Evolutionary conservation across 2,113 vertebrate genomes (phyloP), one percentile per base, ranked within the genome.

Genomic region (Hymenochirus boettgeri): DNA sequence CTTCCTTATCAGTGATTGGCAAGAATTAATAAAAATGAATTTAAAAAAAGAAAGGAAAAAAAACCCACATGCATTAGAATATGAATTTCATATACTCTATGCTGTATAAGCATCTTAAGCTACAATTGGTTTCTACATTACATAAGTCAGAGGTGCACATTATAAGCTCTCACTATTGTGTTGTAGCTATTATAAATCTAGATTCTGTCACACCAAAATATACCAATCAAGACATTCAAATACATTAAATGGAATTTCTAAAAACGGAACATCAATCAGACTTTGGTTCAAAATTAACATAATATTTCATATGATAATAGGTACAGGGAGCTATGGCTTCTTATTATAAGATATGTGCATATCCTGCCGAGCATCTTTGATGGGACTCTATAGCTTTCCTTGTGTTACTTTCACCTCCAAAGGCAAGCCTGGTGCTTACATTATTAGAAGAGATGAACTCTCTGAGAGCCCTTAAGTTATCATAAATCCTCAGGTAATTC

Each of bases 221-320:
- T n/a, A 42, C 13, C 17, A 54, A 26, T 29, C 6, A 27, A 18
- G 50, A 26, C 50, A 53, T 7, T 54, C 12, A 31, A 18, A 31
- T 29, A 18, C 2, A 18, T 4, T 27, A 31, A 29, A 54, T 54
- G 5, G 26, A 29, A 18, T 27, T 27, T 19, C 52, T 18, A 54
- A 54, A 51, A 54, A 23, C 9, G 26, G n/a, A 26, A n/a, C 2
- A 19, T 46, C 5, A 18, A 18, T 25, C 13, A 46, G 5, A n/a
- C 22, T 46, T 45, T 27, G 27, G 21, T 26, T 47, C 25, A 33
- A 27, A 45, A 60, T 60, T 27, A 60, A 60, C 24, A 60, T 46
- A 46, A 60, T 60, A 60, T 47, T 46, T 60, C 42, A 47, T 10
- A 27, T 29, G 57, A 60, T 47, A 60, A 60, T 60, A 60, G 24